Percentiles rank a stretch among this genome's conserved stretches.
phyloP scores from a whole-genome alignment of 2,888 invertebrate species.

The Criorhina ranunculi region DNA sequence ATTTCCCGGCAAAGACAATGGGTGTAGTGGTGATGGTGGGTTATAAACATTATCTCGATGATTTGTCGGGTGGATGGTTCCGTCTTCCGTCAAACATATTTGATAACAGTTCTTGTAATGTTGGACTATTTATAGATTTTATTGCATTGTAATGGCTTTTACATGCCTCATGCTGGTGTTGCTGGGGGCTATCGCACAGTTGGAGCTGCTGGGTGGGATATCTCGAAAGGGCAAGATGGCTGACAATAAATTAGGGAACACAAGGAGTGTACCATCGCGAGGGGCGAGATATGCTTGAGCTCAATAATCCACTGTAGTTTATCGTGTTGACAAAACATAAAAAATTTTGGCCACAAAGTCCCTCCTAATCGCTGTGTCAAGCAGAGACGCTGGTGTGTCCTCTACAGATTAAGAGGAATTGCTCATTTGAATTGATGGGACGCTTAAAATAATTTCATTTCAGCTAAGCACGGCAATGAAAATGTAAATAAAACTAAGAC shows the following conservation, averaged over 20 bases:
- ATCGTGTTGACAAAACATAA: conserved; percentile 37
- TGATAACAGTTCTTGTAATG: conserved; percentile 55
- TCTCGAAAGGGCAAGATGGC: conserved; percentile 4
- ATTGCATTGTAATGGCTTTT: conserved; percentile 63
- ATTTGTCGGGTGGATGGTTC: conserved; percentile 64
- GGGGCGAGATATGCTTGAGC: conserved; percentile 2
- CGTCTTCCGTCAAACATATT: conserved; percentile 48
- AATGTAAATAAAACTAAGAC: no score
- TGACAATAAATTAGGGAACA: conserved; percentile 22
- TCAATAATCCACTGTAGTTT: conserved; percentile 12
- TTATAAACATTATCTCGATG: conserved; percentile 58
- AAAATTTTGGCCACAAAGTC: neutral
- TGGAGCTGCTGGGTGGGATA: conserved; percentile 42
- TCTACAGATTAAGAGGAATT: neutral
- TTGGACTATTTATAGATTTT: conserved; percentile 64
- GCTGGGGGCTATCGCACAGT: conserved; percentile 12
- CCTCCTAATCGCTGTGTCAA: conserved; percentile 5
- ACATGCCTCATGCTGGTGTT: conserved; percentile 61
- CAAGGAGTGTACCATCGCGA: neutral
- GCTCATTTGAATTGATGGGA: no score
- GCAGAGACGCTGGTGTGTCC: neutral
- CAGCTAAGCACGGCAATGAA: no score
- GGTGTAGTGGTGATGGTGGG: neutral
- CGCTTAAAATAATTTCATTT: no score
- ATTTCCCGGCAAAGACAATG: conserved; percentile 51